These are phyloP conservation scores for Drosophila takahashii DNA, from an alignment of 1,140 invertebrate genomes.

Conservation along the genomic window DNA sequence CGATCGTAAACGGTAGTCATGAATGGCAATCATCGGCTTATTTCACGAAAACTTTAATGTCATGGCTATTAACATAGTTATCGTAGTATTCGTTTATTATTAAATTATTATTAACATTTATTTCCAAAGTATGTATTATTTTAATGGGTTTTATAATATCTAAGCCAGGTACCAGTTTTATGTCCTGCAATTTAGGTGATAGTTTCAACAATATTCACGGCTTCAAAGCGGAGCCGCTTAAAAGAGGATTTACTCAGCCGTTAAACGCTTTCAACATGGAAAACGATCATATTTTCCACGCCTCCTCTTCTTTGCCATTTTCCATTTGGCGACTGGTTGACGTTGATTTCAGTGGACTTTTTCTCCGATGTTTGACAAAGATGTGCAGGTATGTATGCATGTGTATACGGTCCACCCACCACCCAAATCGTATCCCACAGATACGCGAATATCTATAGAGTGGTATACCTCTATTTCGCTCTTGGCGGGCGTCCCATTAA, in stretches of 20 bases:
- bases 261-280: constrained; percentile 31
- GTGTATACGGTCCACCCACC: neutral
- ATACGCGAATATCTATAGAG: neutral
- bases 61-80: neutral
- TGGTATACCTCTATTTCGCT: neutral
- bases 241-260: constrained; percentile 20
- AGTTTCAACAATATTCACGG: constrained; percentile 12
- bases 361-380: constrained; percentile 11
- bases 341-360: constrained; percentile 25
- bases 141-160: neutral
- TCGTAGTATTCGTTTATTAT: neutral
- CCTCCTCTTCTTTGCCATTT: neutral
- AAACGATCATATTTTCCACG: constrained; percentile 39
- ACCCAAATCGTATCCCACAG: neutral
- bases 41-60: neutral
- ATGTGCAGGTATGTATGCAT: neutral
- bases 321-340: constrained; percentile 6
- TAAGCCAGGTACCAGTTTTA: neutral
- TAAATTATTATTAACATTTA: neutral
- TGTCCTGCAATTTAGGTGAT: constrained; percentile 4
- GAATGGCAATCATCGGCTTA: neutral
- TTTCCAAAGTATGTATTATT: neutral
- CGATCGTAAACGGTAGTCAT: neutral
- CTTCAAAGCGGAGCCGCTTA: constrained; percentile 19
- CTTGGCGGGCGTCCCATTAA: constrained; percentile 53